These are phyloP conservation scores for Pedetes capensis DNA, from an alignment of 2,113 vertebrate genomes.

Conservation along the genomic window DNA sequence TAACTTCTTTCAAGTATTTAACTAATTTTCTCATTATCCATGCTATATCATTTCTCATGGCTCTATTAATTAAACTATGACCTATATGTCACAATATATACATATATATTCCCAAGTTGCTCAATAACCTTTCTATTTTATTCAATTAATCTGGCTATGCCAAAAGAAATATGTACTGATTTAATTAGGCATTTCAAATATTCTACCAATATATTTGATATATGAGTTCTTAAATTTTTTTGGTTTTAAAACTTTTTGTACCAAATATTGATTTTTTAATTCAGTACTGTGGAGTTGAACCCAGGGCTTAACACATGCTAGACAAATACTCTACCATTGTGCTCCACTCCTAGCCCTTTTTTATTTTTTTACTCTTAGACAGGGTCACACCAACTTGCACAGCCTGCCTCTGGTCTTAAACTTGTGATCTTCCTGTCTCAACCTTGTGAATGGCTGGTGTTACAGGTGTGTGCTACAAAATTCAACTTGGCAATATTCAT, in stretches of 20 bases:
- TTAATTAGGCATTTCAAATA: background rate
- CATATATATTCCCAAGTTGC: background rate
- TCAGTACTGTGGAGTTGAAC: no score
- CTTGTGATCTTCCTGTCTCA: no score
- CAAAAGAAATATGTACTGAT: background rate
- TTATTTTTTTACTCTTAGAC: no score
- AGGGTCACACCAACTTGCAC: no score
- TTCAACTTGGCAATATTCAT: no score
- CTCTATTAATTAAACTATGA: background rate
- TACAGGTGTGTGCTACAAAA: no score
- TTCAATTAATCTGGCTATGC: background rate
- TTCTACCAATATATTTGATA: background rate
- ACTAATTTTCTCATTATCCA: background rate
- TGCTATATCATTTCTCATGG: background rate
- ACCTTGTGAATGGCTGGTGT: no score
- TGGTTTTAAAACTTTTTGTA: background rate
- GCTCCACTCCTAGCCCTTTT: no score
- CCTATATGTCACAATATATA: background rate
- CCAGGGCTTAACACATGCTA: no score
- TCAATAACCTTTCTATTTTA: background rate
- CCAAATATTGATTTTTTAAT: background rate
- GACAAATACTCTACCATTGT: no score
- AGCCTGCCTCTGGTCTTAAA: no score
- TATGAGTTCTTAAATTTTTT: no score
- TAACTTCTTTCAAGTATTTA: background rate